Evolutionary conservation across 1,140 invertebrate species (phyloP).

Genomic region (Drosophila leontia): DNA sequence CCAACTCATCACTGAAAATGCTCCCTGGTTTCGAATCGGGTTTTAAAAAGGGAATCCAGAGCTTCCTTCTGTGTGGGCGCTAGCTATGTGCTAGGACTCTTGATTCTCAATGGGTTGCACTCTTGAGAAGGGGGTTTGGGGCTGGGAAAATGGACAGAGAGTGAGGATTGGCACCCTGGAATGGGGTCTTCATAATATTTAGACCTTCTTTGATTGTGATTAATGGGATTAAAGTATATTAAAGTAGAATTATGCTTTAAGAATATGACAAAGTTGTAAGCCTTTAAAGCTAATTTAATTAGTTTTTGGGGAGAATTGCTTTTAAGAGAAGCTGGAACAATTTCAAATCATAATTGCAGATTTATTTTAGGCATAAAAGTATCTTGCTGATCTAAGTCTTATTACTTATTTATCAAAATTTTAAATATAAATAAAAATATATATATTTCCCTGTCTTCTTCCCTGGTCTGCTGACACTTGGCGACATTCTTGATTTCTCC

Average conservation of each 20-base stretch:
- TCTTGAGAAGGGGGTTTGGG: not conserved
- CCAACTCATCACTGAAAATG: slow-evolving; percentile 59
- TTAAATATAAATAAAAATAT: no score
- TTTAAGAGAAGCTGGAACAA: no score
- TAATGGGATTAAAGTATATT: not conserved
- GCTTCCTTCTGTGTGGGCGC: slow-evolving; percentile 61
- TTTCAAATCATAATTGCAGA: not conserved
- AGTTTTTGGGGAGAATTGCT: no score
- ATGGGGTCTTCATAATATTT: slow-evolving; percentile 8
- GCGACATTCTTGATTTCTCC: slow-evolving; percentile 43
- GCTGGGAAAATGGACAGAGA: not conserved
- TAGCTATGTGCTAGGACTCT: slow-evolving; percentile 55
- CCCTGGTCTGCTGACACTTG: slow-evolving; percentile 47
- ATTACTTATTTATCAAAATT: no score
- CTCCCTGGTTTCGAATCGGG: slow-evolving; percentile 3
- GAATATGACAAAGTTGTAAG: not conserved
- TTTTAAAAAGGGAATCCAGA: not conserved
- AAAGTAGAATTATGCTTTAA: not conserved
- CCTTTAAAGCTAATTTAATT: not conserved
- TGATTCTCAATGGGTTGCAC: slow-evolving; percentile 47
- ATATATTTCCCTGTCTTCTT: not conserved
- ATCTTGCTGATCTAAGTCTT: not conserved
- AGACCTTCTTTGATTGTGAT: slow-evolving; percentile 1
- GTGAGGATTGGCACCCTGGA: slow-evolving; percentile 22
- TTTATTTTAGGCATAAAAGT: not conserved